Evolutionary conservation across 2,797 vertebrate species (phyloP).

Genomic region (Myripristis jacobus): DNA sequence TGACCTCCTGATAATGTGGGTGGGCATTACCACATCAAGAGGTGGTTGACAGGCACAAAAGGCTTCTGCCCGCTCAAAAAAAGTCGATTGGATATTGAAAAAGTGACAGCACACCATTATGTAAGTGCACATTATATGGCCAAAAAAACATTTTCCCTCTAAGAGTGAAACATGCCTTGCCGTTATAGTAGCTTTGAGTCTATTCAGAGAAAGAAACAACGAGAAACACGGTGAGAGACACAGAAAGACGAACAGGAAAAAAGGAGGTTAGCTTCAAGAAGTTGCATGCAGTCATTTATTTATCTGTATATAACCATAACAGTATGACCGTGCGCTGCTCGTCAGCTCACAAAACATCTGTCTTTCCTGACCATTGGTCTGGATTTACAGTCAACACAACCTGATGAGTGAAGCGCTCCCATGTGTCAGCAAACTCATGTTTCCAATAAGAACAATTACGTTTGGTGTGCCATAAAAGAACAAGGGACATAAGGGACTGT

Average conservation of each 20-base stretch:
- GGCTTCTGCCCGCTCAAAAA: slow-evolving; percentile 55
- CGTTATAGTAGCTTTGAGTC: slow-evolving; percentile 36
- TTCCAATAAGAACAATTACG: slow-evolving; percentile 41
- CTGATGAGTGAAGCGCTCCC: slow-evolving; percentile 45
- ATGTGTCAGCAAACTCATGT: slow-evolving; percentile 68
- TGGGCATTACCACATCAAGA: slow-evolving; percentile 65
- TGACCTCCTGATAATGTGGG: slow-evolving; percentile 72
- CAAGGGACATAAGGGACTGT: slow-evolving; percentile 39
- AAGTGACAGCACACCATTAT: slow-evolving; percentile 48
- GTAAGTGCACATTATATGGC: slow-evolving; percentile 51
- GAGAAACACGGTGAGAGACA: too few species aligned
- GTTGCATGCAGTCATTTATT: slow-evolving; percentile 56
- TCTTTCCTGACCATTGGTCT: slow-evolving; percentile 32
- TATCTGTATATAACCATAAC: slow-evolving; percentile 75
- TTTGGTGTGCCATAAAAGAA: slow-evolving; percentile 13
- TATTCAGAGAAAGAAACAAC: slow-evolving; percentile 18
- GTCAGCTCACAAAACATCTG: slow-evolving; percentile 36
- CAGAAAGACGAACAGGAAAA: not conserved
- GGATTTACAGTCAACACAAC: slow-evolving; percentile 79
- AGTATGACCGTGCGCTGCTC: slow-evolving; percentile 28
- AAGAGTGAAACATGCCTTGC: slow-evolving; percentile 26
- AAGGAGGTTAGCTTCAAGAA: not conserved
- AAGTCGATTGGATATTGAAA: slow-evolving; percentile 52
- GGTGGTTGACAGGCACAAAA: slow-evolving; percentile 69
- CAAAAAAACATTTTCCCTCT: slow-evolving; percentile 19